Evolutionary conservation across 1,140 invertebrate genomes (phyloP).

Genomic region (Psilanteris sp.): DNA sequence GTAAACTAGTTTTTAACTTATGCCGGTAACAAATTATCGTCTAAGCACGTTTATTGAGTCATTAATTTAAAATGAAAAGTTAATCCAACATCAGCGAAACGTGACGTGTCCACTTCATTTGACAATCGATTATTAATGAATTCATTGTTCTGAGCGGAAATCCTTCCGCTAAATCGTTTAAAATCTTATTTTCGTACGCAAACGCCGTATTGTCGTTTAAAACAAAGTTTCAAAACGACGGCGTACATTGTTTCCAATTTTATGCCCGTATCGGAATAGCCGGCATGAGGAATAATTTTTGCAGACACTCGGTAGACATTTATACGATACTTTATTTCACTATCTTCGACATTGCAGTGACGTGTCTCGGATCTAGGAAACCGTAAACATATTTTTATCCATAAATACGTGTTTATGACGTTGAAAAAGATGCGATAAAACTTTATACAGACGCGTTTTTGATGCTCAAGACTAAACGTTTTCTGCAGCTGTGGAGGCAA

Average conservation of each 20-base stretch:
- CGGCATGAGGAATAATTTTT: constrained; percentile 26
- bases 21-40: constrained; percentile 24
- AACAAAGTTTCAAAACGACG: constrained; percentile 7
- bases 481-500: constrained; percentile 2
- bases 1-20: constrained; percentile 33
- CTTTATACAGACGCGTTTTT: constrained; percentile 22
- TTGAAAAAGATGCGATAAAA: constrained; percentile 42
- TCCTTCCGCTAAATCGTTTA: constrained; percentile 6
- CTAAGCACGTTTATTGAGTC: constrained; percentile 39
- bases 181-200: background rate
- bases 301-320: constrained; percentile 29
- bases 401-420: constrained; percentile 45
- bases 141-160: constrained; percentile 6
- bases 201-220: constrained; percentile 19
- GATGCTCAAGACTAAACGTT: constrained; percentile 11
- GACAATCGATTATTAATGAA: constrained; percentile 41
- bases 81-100: constrained; percentile 21
- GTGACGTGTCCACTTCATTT: constrained; percentile 20
- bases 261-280: constrained; percentile 10
- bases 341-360: constrained; percentile 32
- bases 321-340: constrained; percentile 47
- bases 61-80: constrained; percentile 25
- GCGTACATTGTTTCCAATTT: constrained; percentile 21
- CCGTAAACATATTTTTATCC: constrained; percentile 47
- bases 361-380: constrained; percentile 48